A percentile compares a stretch with the other conserved stretches of the same genome.
Evolutionary conservation across 2,113 vertebrate species (phyloP).

Genomic region (Sander lucioperca): DNA sequence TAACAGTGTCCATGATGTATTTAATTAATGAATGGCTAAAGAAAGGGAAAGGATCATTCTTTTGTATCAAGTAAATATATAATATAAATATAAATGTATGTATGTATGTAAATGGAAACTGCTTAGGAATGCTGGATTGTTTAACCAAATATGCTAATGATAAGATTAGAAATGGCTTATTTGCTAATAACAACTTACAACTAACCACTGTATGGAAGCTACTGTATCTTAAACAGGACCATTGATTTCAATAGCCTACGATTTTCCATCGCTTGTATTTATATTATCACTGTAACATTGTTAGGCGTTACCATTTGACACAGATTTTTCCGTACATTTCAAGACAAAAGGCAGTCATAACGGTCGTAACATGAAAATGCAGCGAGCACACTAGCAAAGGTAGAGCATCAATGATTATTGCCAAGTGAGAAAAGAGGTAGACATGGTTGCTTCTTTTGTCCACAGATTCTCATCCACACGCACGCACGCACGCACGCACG

Average conservation of each 20-base stretch:
- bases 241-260: not conserved
- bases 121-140: not conserved
- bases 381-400: constrained; percentile 13
- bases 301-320: not conserved
- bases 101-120: not conserved
- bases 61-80: not conserved
- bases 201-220: not conserved
- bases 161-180: not conserved
- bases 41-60: not conserved
- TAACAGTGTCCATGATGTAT: not conserved
- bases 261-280: not conserved
- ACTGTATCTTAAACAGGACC: not conserved
- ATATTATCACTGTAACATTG: not conserved
- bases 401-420: constrained; percentile 64
- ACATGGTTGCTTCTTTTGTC: constrained; percentile 77
- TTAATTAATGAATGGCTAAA: not conserved
- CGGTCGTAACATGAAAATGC: constrained; percentile 6
- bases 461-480: constrained; percentile 39
- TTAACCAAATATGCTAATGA: not conserved
- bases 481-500: constrained; percentile 3
- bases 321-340: not conserved
- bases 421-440: constrained; percentile 65
- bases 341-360: constrained; percentile 33
- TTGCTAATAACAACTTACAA: not conserved
- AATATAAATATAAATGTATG: no score